Conservation (phyloP, 1,140 invertebrate genomes). For the Dinoponera quadriceps region DNA sequence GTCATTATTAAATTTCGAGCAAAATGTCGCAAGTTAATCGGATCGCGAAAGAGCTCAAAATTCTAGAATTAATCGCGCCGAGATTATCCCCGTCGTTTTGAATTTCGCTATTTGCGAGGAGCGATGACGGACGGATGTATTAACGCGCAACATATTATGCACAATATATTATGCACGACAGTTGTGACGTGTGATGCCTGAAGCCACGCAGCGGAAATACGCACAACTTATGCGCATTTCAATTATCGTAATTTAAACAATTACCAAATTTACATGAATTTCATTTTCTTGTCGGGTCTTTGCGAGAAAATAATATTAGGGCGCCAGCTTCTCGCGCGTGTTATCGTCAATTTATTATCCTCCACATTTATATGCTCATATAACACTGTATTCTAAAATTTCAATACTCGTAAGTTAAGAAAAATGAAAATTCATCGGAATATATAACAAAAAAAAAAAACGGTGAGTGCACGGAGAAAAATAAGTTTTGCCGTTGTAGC, state of each 20-base stretch:
- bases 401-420: too few species aligned
- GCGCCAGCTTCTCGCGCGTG: too few species aligned
- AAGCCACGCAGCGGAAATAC: not conserved
- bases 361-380: too few species aligned
- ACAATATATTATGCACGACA: not conserved
- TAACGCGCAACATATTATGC: not conserved
- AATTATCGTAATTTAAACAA: not conserved
- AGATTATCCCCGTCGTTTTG: constrained; percentile 10
- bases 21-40: not conserved
- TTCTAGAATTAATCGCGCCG: constrained; percentile 20
- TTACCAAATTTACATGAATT: not conserved
- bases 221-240: not conserved
- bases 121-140: not conserved
- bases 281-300: not conserved
- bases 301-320: not conserved
- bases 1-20: constrained; percentile 10
- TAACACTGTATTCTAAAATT: too few species aligned
- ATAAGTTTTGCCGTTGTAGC: too few species aligned
- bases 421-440: too few species aligned
- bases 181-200: not conserved
- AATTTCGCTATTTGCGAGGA: constrained; percentile 3
- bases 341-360: not conserved
- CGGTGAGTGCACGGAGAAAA: too few species aligned
- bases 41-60: not conserved
- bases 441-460: too few species aligned